Percentiles rank a stretch among this genome's conserved stretches.
phyloP scores from a whole-genome alignment of 2,797 vertebrate species.

The Cercopithecus neglectus region DNA sequence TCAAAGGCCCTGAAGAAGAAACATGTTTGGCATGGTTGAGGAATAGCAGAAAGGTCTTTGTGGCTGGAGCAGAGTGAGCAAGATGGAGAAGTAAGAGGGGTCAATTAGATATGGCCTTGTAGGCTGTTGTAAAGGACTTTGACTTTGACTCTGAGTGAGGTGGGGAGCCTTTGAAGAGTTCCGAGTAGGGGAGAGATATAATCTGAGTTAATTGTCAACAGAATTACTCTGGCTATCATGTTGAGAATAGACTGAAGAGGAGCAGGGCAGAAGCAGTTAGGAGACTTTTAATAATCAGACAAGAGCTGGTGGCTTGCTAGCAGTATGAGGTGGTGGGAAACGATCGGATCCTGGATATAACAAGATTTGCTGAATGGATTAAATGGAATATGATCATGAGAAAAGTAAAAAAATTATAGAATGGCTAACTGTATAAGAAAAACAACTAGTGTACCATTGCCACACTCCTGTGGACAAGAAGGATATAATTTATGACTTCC shows the following conservation, averaged over 20 bases:
- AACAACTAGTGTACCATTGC: not conserved
- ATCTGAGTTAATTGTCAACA: not conserved
- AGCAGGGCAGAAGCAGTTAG: not conserved
- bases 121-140: not conserved
- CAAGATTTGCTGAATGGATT: not conserved
- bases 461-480: not conserved
- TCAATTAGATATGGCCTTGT: not conserved
- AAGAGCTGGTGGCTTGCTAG: not conserved
- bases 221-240: not conserved
- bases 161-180: not conserved
- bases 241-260: not conserved
- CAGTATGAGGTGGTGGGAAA: not conserved
- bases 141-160: not conserved
- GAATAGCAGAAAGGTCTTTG: not conserved
- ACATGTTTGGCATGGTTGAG: not conserved
- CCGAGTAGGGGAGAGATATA: not conserved
- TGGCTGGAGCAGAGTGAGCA: not conserved
- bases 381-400: not conserved
- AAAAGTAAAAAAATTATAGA: not conserved
- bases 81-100: not conserved
- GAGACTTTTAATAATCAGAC: not conserved
- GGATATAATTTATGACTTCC: not conserved
- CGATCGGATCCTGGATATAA: not conserved
- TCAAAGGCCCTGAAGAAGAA: not conserved
- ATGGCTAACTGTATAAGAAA: not conserved